Evolutionary conservation across 2,888 invertebrate species (phyloP).

Genomic region (Melangyna quadrimaculata): DNA sequence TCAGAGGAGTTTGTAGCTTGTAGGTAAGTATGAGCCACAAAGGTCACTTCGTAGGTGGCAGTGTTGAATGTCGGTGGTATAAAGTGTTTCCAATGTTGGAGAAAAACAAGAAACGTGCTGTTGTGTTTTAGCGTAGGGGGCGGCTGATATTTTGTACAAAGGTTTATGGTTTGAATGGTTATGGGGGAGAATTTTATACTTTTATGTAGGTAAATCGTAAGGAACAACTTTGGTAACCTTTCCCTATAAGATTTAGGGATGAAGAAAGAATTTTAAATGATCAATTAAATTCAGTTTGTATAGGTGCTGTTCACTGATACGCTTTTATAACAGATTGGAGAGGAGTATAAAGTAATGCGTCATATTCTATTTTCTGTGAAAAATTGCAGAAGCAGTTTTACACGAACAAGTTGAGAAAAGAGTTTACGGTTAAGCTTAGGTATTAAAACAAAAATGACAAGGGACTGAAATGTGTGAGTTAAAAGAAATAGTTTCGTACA

Average conservation of each 20-base stretch:
- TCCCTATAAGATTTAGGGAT: not conserved
- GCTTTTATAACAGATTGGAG: not conserved
- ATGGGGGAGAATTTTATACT: not conserved
- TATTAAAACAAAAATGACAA: too few species aligned
- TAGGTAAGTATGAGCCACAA: conserved; percentile 28
- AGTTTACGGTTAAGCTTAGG: too few species aligned
- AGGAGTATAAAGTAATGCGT: not conserved
- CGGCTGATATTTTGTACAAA: conserved; percentile 10
- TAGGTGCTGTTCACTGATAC: not conserved
- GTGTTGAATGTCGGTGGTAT: conserved; percentile 45
- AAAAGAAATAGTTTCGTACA: too few species aligned
- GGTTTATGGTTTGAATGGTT: conserved; percentile 11
- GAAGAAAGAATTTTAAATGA: not conserved
- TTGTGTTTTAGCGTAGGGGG: conserved; percentile 32
- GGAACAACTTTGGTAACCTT: not conserved
- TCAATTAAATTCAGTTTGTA: not conserved
- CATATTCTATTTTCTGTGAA: not conserved
- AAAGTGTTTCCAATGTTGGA: conserved; percentile 57
- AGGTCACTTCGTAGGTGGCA: conserved; percentile 69
- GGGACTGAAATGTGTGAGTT: too few species aligned
- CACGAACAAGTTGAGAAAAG: not conserved
- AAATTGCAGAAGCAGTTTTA: not conserved
- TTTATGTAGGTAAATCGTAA: not conserved
- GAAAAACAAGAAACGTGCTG: conserved; percentile 32
- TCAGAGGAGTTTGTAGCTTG: not conserved